Percentiles rank a stretch among this genome's conserved stretches.
phyloP scores from a whole-genome alignment of 35 echinoderm and acorn worm genomes.

The Stichopus chloronotus region DNA sequence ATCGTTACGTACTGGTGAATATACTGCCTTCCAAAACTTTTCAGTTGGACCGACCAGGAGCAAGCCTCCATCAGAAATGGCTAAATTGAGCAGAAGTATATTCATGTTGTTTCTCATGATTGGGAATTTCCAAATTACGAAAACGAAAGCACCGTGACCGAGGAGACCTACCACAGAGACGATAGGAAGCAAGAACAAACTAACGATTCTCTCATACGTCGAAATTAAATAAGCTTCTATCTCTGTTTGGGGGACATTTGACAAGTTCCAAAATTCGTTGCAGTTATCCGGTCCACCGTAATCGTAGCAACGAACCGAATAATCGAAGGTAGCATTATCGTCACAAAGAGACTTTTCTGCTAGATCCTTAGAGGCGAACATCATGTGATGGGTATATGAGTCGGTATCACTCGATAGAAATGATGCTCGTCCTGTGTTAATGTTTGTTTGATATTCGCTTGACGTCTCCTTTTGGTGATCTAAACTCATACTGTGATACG shows the following conservation, averaged over 20 bases:
- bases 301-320: not conserved
- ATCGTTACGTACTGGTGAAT: constrained; percentile 54
- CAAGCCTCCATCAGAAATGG: constrained; percentile 62
- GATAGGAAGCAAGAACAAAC: constrained; percentile 40
- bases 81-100: constrained; percentile 60
- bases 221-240: not conserved
- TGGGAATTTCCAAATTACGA: constrained; percentile 50
- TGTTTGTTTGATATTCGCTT: too few species aligned
- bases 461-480: too few species aligned
- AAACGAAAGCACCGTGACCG: constrained; percentile 55
- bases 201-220: not conserved
- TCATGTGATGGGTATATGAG: too few species aligned
- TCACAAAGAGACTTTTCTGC: not conserved
- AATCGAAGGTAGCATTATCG: not conserved
- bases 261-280: not conserved
- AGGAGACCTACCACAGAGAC: constrained; percentile 63
- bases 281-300: not conserved
- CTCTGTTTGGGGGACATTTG: not conserved
- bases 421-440: too few species aligned
- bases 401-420: too few species aligned
- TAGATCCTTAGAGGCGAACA: too few species aligned
- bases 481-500: too few species aligned
- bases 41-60: constrained; percentile 59
- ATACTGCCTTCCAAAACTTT: constrained; percentile 53
- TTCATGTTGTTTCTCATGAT: constrained; percentile 75